Evolutionary conservation across 1,140 invertebrate genomes (phyloP).

Genomic region (Euwallacea fornicatus): DNA sequence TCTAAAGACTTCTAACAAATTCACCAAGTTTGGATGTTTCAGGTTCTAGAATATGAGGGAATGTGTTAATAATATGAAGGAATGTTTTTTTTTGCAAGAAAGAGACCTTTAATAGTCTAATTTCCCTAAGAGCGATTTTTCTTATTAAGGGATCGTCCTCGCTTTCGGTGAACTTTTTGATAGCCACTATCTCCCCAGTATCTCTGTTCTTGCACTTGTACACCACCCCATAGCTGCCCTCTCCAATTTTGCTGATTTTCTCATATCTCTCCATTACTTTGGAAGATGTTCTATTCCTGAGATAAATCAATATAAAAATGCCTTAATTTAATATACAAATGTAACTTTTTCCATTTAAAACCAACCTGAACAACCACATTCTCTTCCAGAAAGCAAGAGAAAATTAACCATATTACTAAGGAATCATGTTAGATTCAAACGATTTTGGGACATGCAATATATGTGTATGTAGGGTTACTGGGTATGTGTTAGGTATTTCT

Average conservation of each 20-base stretch:
- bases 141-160: constrained; percentile 98
- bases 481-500: too few relatives aligned
- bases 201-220: constrained; percentile 98
- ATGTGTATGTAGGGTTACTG: too few relatives aligned
- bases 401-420: too few relatives aligned
- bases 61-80: neutral
- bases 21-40: constrained; percentile 97
- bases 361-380: too few relatives aligned
- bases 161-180: constrained; percentile 98
- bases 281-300: constrained; percentile 78
- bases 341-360: too few relatives aligned
- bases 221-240: constrained; percentile 97
- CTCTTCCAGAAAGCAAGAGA: too few relatives aligned
- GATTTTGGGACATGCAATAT: too few relatives aligned
- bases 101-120: constrained; percentile 91
- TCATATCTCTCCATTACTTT: constrained; percentile 98
- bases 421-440: too few relatives aligned
- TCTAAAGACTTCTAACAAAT: constrained; percentile 96
- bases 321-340: constrained; percentile 21
- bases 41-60: constrained; percentile 73
- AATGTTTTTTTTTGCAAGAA: neutral
- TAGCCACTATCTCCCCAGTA: constrained; percentile 93
- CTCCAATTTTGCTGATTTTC: constrained; percentile 92
- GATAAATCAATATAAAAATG: constrained; percentile 18
- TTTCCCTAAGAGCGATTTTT: constrained; percentile 97